A percentile compares a stretch with the other conserved stretches of the same genome.
phyloP scores from a whole-genome alignment of 2,113 vertebrate species.

The Orthonyx spaldingii region DNA sequence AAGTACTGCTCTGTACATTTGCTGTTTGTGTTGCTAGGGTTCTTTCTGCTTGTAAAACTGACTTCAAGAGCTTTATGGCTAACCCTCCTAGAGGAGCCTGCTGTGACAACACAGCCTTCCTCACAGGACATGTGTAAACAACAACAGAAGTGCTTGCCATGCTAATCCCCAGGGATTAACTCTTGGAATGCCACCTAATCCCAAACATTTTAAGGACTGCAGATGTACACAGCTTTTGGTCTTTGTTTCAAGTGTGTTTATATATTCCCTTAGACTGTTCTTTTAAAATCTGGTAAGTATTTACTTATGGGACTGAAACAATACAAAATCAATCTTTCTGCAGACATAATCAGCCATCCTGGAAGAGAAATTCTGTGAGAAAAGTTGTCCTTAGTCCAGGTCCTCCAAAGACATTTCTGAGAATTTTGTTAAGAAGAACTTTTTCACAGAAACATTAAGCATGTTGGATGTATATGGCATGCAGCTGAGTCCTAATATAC shows the following conservation, averaged over 20 bases:
- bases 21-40: neutral
- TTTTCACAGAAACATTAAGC: neutral
- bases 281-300: neutral
- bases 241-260: slow-evolving; percentile 30
- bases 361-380: neutral
- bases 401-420: neutral
- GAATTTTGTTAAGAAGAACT: neutral
- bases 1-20: neutral
- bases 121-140: slow-evolving; percentile 45
- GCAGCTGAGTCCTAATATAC: neutral
- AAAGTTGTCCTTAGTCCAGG: neutral
- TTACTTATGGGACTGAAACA: neutral
- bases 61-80: neutral
- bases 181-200: slow-evolving; percentile 30
- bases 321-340: neutral
- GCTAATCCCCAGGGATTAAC: slow-evolving; percentile 54
- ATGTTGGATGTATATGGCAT: neutral
- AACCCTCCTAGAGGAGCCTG: neutral
- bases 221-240: neutral
- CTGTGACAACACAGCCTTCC: slow-evolving; percentile 26
- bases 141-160: slow-evolving; percentile 5
- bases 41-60: neutral
- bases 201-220: neutral
- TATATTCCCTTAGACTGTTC: neutral
- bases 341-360: neutral